Evolutionary conservation across 2,888 invertebrate species (phyloP), one percentile per base, ranked within the genome.

Genomic region (Drosophila sordidula): DNA sequence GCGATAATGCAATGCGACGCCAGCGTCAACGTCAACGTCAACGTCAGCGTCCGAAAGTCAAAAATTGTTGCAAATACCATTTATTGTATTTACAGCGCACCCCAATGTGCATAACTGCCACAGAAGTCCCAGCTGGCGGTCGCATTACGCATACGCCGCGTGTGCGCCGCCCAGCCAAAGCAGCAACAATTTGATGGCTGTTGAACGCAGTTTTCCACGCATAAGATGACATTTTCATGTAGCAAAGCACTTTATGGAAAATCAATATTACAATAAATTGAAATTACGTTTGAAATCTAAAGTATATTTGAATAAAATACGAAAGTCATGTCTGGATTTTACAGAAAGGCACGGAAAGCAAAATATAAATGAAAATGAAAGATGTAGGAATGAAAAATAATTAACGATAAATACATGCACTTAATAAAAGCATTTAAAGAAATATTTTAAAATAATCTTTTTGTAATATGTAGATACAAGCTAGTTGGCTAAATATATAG

Each of bases 51-150:
- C 67, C 51, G 71, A 80, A 80, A 82, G 80, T 82, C 86, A 73
- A 82, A 82, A 86, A 83, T 86, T 78, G 80, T 86, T 83, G 75
- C 84, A 82, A 84, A 73, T 75, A 68, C 79, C 81, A 81, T 81
- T 82, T 74, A 79, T 81, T 81, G 84, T 81, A 70, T 75, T 85
- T 79, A 69, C 52, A 59, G 52, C 55, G 52, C 64, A 46, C 16
- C 57, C 62, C 62, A 63, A 41, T 66, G 62, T 52, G 62, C 75
- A 68, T 55, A 61, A 67, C 67, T 75, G 66, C 52, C 56, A 52
- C 47, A 54, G 39, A 44, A 50, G 45, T 26, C 32, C 22, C 66
- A 55, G 67, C 67, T 36, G 69, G 34, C 39, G 26, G 36, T 16
- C 18, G 45, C 54, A 38, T 64, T 64, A 57, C 52, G 68, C 57